These are phyloP conservation scores for Limnephilus auricula DNA, from an alignment of 2,888 invertebrate species.

Conservation along the genomic window DNA sequence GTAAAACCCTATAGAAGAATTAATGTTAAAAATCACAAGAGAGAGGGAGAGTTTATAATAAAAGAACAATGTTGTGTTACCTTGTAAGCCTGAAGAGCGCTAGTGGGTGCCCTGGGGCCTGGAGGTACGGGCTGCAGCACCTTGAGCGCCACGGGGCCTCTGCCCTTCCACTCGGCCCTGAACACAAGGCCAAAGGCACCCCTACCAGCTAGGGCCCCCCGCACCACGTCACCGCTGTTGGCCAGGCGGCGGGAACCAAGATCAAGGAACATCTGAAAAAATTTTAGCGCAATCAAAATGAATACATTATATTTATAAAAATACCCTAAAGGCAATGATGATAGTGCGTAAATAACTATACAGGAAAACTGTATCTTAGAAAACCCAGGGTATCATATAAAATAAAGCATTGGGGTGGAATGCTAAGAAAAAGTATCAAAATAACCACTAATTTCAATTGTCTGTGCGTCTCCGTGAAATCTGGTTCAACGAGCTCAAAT, in stretches of 20 bases:
- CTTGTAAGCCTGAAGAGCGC: constrained; percentile 73
- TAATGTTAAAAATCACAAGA: neutral
- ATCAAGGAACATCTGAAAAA: constrained; percentile 87
- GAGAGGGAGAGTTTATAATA: neutral
- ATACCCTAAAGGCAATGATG: neutral
- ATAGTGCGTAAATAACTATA: neutral
- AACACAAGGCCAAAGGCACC: constrained; percentile 99
- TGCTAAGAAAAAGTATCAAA: too few species aligned
- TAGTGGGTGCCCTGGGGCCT: constrained; percentile 71
- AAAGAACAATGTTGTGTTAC: constrained; percentile 66
- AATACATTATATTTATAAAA: neutral
- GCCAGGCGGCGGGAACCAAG: constrained; percentile 89
- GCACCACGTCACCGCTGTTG: constrained; percentile 87
- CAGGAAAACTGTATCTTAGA: neutral
- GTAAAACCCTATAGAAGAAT: neutral
- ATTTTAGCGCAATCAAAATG: neutral
- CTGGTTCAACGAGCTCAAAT: too few species aligned
- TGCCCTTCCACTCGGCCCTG: constrained; percentile 84
- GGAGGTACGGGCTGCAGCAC: constrained; percentile 97
- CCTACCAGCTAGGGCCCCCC: constrained; percentile 89
- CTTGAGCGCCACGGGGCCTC: constrained; percentile 92
- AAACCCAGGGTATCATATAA: too few species aligned
- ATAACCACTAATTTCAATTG: too few species aligned
- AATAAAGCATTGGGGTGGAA: too few species aligned
- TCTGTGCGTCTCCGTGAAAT: too few species aligned